Evolutionary conservation across 1,140 invertebrate genomes (phyloP), one percentile per base, ranked within the genome.

Genomic region (Leptonema lineaticorne): DNA sequence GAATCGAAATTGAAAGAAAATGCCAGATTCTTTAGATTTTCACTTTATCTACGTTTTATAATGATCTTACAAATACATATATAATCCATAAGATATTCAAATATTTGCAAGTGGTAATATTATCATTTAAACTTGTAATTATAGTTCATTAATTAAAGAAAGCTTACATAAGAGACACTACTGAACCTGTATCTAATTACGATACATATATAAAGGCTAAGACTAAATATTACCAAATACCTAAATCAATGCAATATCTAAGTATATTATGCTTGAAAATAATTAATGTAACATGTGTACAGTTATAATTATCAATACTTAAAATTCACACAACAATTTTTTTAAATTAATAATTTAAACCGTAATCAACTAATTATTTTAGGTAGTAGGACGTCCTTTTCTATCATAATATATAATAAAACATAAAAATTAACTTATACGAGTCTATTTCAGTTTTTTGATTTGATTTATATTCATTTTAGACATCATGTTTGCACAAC

Each of bases 311-410:
- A 72, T 69, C 71, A 70, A 73, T 83, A 80, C 77, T 78, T 79
- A 69, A 73, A 69, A 63, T 70, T 69, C 71, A 70, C 69, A 73
- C 69, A 70, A 73, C 63, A 69, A 69, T 66, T 63, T 66, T 53
- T 80, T 78, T 80, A 78, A 81, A 80, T 82, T 81, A 83, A 78
- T 80, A 78, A 80, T 82, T 81, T 78, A 79, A 82, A 83, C 81
- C 81, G 81, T 83, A 83, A 83, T 83, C 82, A 83, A 83, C 81
- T 83, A 83, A 83, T 83, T 83, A 83, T 82, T 82, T 82, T 81
- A 72, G 69, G 78, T 77, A 79, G 62, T 78, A 81, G 80, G 80
- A 82, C 79, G 76, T 76, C 75, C 78, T 79, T 77, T 77, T 82
- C 80, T 83, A 83, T 82, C 79, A 82, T 83, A 83, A 82, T 81